phyloP scores from a whole-genome alignment of 1,140 invertebrate genomes.

The Panulirus ornatus region DNA sequence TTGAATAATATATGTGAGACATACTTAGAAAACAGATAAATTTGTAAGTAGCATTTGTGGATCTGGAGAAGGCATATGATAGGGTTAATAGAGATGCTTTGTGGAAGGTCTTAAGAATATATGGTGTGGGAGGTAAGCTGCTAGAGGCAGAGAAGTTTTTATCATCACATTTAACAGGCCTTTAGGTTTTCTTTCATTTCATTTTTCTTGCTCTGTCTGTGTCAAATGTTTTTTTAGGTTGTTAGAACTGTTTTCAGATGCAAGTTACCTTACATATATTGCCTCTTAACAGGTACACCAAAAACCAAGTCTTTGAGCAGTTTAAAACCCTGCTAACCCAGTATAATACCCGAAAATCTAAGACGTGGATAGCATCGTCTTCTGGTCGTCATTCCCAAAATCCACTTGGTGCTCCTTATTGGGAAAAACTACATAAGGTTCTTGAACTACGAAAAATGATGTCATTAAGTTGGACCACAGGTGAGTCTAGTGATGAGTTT shows the following conservation, averaged over 20 bases:
- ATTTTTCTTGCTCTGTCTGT: not conserved
- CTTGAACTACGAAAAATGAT: slow-evolving; percentile 27
- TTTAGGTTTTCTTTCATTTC: not conserved
- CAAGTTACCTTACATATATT: not conserved
- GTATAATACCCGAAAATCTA: slow-evolving; percentile 47
- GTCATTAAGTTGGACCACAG: slow-evolving; percentile 58
- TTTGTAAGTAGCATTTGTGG: too few relatives aligned
- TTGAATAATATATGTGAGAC: too few relatives aligned
- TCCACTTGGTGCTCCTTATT: slow-evolving; percentile 20
- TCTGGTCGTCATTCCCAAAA: not conserved
- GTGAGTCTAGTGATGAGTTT: not conserved
- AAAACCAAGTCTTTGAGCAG: slow-evolving; percentile 41
- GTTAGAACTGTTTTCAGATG: not conserved
- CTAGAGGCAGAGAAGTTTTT: too few relatives aligned
- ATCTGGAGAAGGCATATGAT: too few relatives aligned
- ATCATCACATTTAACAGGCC: too few relatives aligned
- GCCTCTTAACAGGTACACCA: slow-evolving; percentile 26
- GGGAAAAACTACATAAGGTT: slow-evolving; percentile 24
- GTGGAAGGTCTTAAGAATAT: too few relatives aligned
- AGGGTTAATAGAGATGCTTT: too few relatives aligned
- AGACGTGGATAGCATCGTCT: slow-evolving; percentile 7
- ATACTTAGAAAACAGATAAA: too few relatives aligned
- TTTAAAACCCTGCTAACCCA: slow-evolving; percentile 47
- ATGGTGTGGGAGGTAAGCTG: too few relatives aligned
- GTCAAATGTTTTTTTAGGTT: not conserved